A percentile compares a stretch with the other conserved stretches of the same genome.
phyloP scores from a whole-genome alignment of 92 coral and sea anemone species.

The Montipora capitata region DNA sequence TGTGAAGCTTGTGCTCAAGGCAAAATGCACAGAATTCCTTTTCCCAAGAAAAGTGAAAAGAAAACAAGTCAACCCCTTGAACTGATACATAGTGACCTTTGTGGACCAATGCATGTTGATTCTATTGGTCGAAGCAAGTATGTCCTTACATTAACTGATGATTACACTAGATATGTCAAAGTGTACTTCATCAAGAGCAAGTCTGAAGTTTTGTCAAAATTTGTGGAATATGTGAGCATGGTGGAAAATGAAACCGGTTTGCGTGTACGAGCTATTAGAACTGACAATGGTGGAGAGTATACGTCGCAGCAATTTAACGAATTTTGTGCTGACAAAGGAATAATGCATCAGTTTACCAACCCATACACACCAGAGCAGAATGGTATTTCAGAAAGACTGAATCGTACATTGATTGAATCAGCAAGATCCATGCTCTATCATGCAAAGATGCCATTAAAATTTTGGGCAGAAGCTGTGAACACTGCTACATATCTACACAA shows the following conservation, averaged over 20 bases:
- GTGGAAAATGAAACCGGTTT: not conserved
- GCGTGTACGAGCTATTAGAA: constrained; percentile 29
- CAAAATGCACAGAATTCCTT: no score
- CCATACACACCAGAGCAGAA: constrained; percentile 19
- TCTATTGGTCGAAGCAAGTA: no score
- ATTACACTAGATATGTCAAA: not conserved
- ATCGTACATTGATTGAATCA: constrained; percentile 28
- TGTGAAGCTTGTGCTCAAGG: no score
- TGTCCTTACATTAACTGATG: constrained; percentile 38
- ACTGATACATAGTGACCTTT: no score
- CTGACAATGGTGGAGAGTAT: constrained; percentile 65
- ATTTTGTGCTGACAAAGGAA: no score
- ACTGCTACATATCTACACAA: constrained; percentile 77
- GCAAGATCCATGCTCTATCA: constrained; percentile 40
- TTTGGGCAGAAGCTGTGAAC: constrained; percentile 82
- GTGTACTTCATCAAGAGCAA: not conserved
- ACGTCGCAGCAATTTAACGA: not conserved
- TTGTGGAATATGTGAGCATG: not conserved
- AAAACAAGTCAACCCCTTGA: no score
- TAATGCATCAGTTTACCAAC: no score
- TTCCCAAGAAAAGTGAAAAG: no score
- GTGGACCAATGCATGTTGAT: no score
- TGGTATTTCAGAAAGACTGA: constrained; percentile 26
- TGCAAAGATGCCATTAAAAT: constrained; percentile 69
- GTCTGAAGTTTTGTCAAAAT: not conserved